Evolutionary conservation across 2,888 invertebrate genomes (phyloP).

Genomic region (Labia minor): DNA sequence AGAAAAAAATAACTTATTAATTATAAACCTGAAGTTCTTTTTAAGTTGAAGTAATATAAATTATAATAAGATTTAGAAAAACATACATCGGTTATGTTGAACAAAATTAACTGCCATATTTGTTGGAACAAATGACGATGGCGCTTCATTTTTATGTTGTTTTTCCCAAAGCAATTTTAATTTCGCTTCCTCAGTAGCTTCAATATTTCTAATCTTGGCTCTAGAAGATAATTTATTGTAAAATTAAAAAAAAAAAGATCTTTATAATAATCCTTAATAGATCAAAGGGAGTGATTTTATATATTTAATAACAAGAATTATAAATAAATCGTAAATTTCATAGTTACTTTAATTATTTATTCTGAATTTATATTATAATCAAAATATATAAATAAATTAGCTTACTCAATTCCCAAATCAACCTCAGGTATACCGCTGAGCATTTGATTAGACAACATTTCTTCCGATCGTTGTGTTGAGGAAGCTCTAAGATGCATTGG

Average conservation of each 20-base stretch:
- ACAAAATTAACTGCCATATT: slow-evolving; percentile 98
- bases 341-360: too few relatives aligned
- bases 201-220: slow-evolving; percentile 96
- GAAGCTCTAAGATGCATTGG: slow-evolving; percentile 81
- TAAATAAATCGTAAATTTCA: slow-evolving; percentile 8
- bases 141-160: slow-evolving; percentile 82
- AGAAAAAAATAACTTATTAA: background rate
- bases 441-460: slow-evolving; percentile 99
- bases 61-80: too few relatives aligned
- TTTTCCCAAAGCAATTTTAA: slow-evolving; percentile 80
- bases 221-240: too few relatives aligned
- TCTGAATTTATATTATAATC: background rate
- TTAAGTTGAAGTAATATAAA: too few relatives aligned
- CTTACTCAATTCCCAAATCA: slow-evolving; percentile 91
- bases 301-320: slow-evolving; percentile 23
- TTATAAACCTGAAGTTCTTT: too few relatives aligned
- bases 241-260: slow-evolving; percentile 24
- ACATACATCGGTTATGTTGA: slow-evolving; percentile 89
- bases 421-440: slow-evolving; percentile 98
- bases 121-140: slow-evolving; percentile 91
- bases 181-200: slow-evolving; percentile 98
- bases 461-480: slow-evolving; percentile 82
- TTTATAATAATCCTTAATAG: too few relatives aligned
- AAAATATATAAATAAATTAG: too few relatives aligned
- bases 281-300: slow-evolving; percentile 8